Conservation (phyloP, 2,113 vertebrate genomes). For the Ploceus nigricollis region DNA sequence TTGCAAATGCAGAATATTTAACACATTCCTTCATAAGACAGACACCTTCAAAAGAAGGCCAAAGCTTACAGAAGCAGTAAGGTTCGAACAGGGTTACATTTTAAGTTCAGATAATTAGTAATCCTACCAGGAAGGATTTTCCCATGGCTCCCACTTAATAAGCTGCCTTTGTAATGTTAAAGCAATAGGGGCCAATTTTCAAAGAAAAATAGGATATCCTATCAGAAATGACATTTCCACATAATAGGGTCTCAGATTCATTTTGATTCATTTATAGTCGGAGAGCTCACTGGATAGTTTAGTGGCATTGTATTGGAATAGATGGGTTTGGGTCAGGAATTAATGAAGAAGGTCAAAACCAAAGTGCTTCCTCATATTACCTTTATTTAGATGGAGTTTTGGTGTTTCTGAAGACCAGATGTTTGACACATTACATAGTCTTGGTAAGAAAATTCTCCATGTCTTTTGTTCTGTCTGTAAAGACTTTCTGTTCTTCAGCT, state of each 20-base stretch:
- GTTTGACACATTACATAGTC: not conserved
- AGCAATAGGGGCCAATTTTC: constrained; percentile 26
- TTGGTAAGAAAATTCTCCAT: not conserved
- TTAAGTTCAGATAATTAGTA: constrained; percentile 27
- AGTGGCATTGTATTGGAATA: constrained; percentile 17
- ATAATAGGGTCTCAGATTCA: constrained; percentile 32
- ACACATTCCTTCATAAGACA: not conserved
- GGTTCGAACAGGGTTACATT: not conserved
- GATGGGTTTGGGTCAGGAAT: constrained; percentile 30
- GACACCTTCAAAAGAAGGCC: not conserved
- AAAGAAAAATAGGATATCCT: constrained; percentile 36
- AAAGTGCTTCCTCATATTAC: not conserved
- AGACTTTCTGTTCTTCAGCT: not conserved
- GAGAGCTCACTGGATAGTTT: constrained; percentile 5
- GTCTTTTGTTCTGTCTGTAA: not conserved
- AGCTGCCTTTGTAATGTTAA: constrained; percentile 21
- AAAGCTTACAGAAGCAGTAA: not conserved
- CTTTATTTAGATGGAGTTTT: not conserved
- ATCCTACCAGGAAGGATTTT: constrained; percentile 28
- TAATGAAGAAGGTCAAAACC: constrained; percentile 34
- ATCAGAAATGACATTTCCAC: constrained; percentile 44
- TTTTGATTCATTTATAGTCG: constrained; percentile 50
- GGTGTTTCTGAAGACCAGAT: not conserved
- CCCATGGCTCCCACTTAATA: constrained; percentile 5
- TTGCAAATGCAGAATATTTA: not conserved